Evolutionary conservation across 2,888 invertebrate species (phyloP), one percentile per base, ranked within the genome.

Genomic region (Pharmacophagus antenor): DNA sequence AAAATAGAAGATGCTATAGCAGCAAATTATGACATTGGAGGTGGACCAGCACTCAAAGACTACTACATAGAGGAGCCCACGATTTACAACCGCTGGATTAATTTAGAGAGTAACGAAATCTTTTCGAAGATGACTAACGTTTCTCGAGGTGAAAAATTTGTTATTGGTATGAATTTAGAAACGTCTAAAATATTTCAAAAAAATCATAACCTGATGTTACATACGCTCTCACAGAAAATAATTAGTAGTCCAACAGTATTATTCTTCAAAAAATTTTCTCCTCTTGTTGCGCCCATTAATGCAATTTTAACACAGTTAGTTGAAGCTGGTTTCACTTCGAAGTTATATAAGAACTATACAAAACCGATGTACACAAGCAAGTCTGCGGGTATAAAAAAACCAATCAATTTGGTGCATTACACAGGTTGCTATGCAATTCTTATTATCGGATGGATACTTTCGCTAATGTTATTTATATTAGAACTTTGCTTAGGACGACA

Each of bases 181-280:
- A 74, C 75, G 2, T 74, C 75, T 5, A 72, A 71, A 42, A 55
- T 67, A 20, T 68, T 79, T 55, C 68, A 78, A 6, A 70, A 68
- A 47, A 65, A 69, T 15, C 69, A 72, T 42, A 72, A 72, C 17
- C 62, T 74, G 12, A 63, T 65, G 0, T 66, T 85, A 44, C 77
- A 84, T 57, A 73, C 84, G 41, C 61, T 88, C 50, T 69, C 76
- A 0, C 70, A 80, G 56, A 73, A 61, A 58, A 63, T 88, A n/a
- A 58, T 79, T 0, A 68, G 62, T 17, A 76, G 73, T 57, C 87
- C 85, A 0, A 69, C 75, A 0, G 82, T 78, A 1, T 62, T 87
- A 66, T 88, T 80, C 69, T 85, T 82, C 31, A 87, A 87, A 64
- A 87, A 83, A 61, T 82, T 72, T 64, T 87, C 86, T 6, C 82